Evolutionary conservation across 2,797 vertebrate genomes (phyloP), one percentile per base, ranked within the genome.

Genomic region (Chelmon rostratus): DNA sequence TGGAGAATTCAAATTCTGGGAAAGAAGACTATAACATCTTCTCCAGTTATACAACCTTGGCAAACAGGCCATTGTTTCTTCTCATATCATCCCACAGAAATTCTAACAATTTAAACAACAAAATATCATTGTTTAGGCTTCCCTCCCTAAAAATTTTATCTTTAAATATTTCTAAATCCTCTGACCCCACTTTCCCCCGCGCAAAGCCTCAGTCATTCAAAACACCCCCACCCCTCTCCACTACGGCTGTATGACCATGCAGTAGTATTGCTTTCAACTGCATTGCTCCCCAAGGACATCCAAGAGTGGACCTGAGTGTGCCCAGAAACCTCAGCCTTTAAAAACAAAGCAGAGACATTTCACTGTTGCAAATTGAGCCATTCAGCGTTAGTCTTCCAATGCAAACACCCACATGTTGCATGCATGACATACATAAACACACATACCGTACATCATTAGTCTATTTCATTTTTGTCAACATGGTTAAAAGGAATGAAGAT

Each of bases 271-370:
- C 91, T 92, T 93, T 94, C 86, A 86, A 83, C 86, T 86, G 88
- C 86, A 86, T 84, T 88, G 89, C 85, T 92, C 92, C 90, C 90
- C 76, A 79, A 88, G 92, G 94, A 91, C 90, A 52, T 68, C 53
- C 23, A 73, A 91, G 91, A 91, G 83, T 78, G 88, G 88, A 82
- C 82, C 62, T 82, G 76, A 91, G 91, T 86, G 92, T 92, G 89
- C 83, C 87, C 86, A 87, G 92, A 92, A 93, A 94, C 90, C 84
- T 84, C 88, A 91, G 88, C 89, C 91, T 94, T 93, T 68, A 85
- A 90, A 94, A 94, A 91, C 90, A 92, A 91, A 90, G 78, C 63
- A 68, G 82, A 87, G 74, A 90, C 69, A 31, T 83, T 86, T 84
- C 81, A 86, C 85, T 82, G 71, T 87, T 66, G 76, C 86, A 90